phyloP scores from a whole-genome alignment of 2,113 vertebrate genomes.

The Crotophaga sulcirostris region DNA sequence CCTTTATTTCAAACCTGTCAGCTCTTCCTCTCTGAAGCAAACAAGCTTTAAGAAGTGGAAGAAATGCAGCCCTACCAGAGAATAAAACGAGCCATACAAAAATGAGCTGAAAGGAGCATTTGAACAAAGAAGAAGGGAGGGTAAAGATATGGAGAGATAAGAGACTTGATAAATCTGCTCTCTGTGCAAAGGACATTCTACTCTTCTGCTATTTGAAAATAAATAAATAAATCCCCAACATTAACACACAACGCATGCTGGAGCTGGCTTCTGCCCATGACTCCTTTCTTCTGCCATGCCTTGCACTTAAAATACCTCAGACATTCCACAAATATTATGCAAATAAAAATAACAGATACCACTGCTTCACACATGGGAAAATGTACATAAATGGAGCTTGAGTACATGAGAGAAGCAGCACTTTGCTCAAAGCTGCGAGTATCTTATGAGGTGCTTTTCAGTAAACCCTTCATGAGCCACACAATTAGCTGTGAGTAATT shows the following conservation, averaged over 20 bases:
- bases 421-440: slow-evolving; percentile 30
- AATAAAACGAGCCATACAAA: slow-evolving; percentile 34
- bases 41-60: background rate
- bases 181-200: slow-evolving; percentile 41
- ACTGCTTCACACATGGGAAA: background rate
- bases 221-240: background rate
- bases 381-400: background rate
- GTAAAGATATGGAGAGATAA: background rate
- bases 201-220: background rate
- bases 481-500: slow-evolving; percentile 55
- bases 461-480: slow-evolving; percentile 46
- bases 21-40: slow-evolving; percentile 31
- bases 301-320: slow-evolving; percentile 1
- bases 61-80: background rate
- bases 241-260: background rate
- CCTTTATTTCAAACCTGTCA: slow-evolving; percentile 50
- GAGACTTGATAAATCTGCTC: slow-evolving; percentile 33
- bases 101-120: slow-evolving; percentile 13
- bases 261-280: background rate
- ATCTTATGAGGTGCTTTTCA: slow-evolving; percentile 50
- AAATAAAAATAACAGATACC: slow-evolving; percentile 12
- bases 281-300: background rate
- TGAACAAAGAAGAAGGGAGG: slow-evolving; percentile 1
- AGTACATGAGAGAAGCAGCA: background rate
- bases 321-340: slow-evolving; percentile 11